These are phyloP conservation scores for Myiotriccus ornatus DNA, from an alignment of 2,797 vertebrate genomes.

Conservation along the genomic window DNA sequence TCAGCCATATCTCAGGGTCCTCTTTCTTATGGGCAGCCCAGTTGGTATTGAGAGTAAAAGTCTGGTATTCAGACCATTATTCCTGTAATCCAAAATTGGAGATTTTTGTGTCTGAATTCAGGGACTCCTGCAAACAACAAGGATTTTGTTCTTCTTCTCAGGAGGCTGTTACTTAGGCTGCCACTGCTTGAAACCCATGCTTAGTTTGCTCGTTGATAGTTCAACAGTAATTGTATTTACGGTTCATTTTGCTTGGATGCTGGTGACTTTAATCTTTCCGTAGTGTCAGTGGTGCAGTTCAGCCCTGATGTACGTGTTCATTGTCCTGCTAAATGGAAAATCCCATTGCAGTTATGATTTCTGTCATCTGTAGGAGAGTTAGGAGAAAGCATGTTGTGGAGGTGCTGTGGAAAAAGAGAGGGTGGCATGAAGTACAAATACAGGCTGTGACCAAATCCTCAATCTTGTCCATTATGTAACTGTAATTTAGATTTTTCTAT, in stretches of 20 bases:
- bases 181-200: not conserved
- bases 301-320: not conserved
- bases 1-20: not conserved
- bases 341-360: not conserved
- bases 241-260: not conserved
- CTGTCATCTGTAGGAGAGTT: not conserved
- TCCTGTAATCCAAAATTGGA: not conserved
- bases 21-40: not conserved
- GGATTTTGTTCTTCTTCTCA: not conserved
- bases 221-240: not conserved
- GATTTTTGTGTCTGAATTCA: not conserved
- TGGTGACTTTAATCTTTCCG: not conserved
- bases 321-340: not conserved
- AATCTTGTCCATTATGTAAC: not conserved
- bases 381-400: not conserved
- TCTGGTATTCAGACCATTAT: not conserved
- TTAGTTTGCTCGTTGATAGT: not conserved
- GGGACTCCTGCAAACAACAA: not conserved
- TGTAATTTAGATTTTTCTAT: not conserved
- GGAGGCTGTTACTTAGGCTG: not conserved
- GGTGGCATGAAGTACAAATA: not conserved
- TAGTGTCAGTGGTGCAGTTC: not conserved
- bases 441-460: not conserved
- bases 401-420: not conserved
- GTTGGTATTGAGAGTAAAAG: not conserved